These are phyloP conservation scores for Crepidodera aurea DNA, from an alignment of 2,888 invertebrate species.

Conservation along the genomic window DNA sequence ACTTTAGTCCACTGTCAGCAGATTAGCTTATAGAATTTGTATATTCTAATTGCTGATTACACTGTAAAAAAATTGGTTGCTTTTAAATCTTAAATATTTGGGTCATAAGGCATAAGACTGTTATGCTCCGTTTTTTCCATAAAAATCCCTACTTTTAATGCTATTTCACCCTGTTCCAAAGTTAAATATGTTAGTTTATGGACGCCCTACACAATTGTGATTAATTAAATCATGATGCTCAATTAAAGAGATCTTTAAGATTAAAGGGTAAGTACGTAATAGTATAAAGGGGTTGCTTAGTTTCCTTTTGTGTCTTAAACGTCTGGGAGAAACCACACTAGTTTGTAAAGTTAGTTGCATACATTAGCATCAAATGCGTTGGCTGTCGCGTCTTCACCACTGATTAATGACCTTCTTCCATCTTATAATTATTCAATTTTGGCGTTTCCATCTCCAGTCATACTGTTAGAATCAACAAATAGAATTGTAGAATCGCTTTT, in stretches of 20 bases:
- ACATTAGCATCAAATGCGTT: conserved; percentile 22
- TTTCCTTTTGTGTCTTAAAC: neutral
- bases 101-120: too few relatives aligned
- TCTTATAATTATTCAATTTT: conserved; percentile 14
- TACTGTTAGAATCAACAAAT: neutral
- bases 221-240: neutral
- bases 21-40: too few relatives aligned
- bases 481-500: too few relatives aligned
- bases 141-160: too few relatives aligned
- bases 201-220: neutral
- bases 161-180: too few relatives aligned
- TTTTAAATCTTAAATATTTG: too few relatives aligned
- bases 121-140: too few relatives aligned
- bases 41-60: too few relatives aligned
- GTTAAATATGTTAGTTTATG: too few relatives aligned
- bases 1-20: too few relatives aligned
- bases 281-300: neutral
- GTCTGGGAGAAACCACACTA: conserved; percentile 17
- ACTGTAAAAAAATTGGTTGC: too few relatives aligned
- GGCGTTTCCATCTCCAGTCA: neutral
- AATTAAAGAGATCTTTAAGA: neutral
- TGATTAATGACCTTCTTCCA: conserved; percentile 18
- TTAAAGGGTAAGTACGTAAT: neutral
- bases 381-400: neutral
- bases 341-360: conserved; percentile 22